A percentile compares a stretch with the other conserved stretches of the same genome.
Conservation (phyloP, 2,113 vertebrate genomes). For the Serilophus lunatus region DNA sequence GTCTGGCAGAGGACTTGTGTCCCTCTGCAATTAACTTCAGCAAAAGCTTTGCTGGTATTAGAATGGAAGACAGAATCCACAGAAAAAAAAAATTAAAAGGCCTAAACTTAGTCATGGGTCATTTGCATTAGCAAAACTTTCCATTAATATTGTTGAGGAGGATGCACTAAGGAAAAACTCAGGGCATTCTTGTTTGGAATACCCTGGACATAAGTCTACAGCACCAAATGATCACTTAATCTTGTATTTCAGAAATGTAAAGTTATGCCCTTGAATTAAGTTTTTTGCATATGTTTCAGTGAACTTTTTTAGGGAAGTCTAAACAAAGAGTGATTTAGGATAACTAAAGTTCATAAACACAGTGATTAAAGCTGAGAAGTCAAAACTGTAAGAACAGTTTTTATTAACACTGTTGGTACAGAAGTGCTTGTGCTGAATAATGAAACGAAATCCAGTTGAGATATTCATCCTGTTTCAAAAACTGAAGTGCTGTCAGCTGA, state of each 20-base stretch:
- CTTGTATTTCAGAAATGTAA: not conserved
- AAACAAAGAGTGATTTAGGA: not conserved
- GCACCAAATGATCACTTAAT: not conserved
- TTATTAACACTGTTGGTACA: not conserved
- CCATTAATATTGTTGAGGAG: not conserved
- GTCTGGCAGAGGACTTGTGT: not conserved
- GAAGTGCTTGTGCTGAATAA: not conserved
- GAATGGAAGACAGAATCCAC: not conserved
- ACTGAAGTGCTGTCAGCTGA: not conserved
- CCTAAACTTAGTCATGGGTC: not conserved
- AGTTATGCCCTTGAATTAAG: not conserved
- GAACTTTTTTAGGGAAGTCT: not conserved
- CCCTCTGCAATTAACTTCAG: not conserved
- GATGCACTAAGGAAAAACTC: fast-evolving
- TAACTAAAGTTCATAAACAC: not conserved
- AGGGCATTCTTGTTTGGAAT: not conserved
- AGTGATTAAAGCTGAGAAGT: not conserved
- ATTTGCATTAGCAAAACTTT: not conserved
- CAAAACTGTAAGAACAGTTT: not conserved
- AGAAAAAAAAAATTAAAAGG: not conserved
- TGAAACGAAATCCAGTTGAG: not conserved
- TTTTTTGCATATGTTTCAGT: not conserved
- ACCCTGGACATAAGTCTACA: not conserved
- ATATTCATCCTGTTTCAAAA: not conserved
- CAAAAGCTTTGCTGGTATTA: not conserved